These are phyloP conservation scores for Lutjanus erythropterus DNA, from an alignment of 2,113 vertebrate genomes.

Conservation along the genomic window DNA sequence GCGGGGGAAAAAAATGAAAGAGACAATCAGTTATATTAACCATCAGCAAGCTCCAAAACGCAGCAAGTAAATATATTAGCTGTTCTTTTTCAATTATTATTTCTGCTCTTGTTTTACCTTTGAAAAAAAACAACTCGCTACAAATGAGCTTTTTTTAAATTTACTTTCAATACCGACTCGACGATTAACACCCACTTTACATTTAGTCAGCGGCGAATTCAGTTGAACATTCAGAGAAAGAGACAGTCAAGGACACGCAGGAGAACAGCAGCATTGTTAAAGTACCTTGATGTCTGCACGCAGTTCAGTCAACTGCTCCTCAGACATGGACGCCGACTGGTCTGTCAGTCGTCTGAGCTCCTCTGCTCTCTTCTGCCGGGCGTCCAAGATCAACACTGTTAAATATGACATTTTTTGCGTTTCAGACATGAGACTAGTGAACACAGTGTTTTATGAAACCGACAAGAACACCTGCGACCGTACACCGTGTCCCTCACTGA, in stretches of 20 bases:
- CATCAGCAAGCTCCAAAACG: neutral
- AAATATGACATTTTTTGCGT: too few relatives aligned
- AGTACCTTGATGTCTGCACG: conserved; percentile 94
- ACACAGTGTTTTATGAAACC: neutral
- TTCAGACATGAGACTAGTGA: neutral
- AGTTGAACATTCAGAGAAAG: neutral
- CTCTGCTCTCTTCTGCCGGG: conserved; percentile 93
- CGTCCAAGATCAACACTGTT: conserved; percentile 91
- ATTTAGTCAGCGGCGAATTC: neutral
- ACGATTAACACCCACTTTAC: neutral
- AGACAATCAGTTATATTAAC: neutral
- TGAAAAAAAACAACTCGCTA: neutral
- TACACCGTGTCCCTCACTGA: neutral
- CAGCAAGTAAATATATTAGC: neutral
- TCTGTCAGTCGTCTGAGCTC: conserved; percentile 92
- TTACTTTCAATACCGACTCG: neutral
- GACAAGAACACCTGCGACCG: neutral
- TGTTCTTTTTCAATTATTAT: neutral
- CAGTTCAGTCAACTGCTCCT: conserved; percentile 93
- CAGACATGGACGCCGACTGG: conserved; percentile 91
- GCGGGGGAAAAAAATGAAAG: neutral
- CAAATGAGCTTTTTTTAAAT: neutral
- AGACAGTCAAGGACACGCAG: neutral
- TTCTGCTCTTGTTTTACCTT: neutral
- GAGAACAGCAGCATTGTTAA: neutral